Base-by-base conservation (phyloP, 2,113 vertebrate genomes). In the Polyodon spathula region DNA sequence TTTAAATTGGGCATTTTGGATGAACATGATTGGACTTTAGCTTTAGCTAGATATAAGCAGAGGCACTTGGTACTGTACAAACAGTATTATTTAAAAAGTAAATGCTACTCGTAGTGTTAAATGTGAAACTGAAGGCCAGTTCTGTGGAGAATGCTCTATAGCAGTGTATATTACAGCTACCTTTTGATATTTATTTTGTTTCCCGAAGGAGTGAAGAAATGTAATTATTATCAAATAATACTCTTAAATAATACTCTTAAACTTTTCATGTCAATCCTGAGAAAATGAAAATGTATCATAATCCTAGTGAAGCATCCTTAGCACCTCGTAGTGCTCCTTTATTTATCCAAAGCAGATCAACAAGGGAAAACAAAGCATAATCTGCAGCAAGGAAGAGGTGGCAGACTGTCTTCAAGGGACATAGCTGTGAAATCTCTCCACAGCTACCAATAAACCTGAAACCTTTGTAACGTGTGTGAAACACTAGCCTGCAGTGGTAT, bases 291-390 rank as follows among this genome's bases (percentile, higher is more conserved):
- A 66, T 52, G 41, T 63, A 58, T 37, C 53, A 42, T 57, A 7
- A 43, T 44, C 66, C 66, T 58, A 66, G 59, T 65, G 66, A 42
- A 62, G 61, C 51, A 66, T 67, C 63, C 65, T 71, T 69, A 71
- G 59, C 68, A 67, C 68, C 62, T 67, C 63, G 58, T 54, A 53
- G 37, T 58, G 40, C 62, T 61, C 65, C 65, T 52, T 56, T 40
- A 52, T 61, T 67, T 41, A 50, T 27, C 27, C 27, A 27, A 12
- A 43, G 51, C 46, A 27, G 27, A 27, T 27, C 56, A 40, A 52
- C 40, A 54, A n/a, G 50, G 48, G 54, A 63, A 44, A 43, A 44
- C 38, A 42, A 59, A 54, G 56, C 59, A 58, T 60, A 58, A 65
- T 65, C 59, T 58, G 56, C 60, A 27, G 1, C 1, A 27, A 27